Evolutionary conservation across 35 echinoderm and acorn worm species (phyloP).

Genomic region (Heliocidaris erythrogramma): DNA sequence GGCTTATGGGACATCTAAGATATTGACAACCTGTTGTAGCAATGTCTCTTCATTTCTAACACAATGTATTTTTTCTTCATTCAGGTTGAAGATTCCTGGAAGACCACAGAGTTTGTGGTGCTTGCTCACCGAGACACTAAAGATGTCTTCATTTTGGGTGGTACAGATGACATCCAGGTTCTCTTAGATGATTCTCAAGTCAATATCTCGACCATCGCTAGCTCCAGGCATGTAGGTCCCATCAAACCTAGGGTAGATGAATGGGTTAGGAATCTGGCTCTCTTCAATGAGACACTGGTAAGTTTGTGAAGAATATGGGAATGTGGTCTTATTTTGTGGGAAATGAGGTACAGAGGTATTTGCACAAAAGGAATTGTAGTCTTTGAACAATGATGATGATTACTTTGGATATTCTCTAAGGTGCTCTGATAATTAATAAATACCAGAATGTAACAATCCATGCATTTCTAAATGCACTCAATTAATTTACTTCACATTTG

Average conservation of each 20-base stretch:
- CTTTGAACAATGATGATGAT: not conserved
- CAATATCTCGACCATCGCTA: constrained; percentile 89
- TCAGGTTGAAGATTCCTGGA: constrained; percentile 99
- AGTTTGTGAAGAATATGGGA: not conserved
- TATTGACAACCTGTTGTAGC: not conserved
- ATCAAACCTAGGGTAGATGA: constrained; percentile 96
- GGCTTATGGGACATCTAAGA: not conserved
- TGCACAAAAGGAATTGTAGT: not conserved
- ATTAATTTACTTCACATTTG: too few species aligned
- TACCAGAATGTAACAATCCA: too few species aligned
- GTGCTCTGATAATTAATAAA: too few species aligned
- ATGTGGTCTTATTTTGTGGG: not conserved
- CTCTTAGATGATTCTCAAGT: constrained; percentile 93
- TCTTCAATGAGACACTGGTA: constrained; percentile 90
- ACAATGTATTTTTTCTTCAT: not conserved
- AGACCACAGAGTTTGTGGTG: constrained; percentile 96
- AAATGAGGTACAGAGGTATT: too few species aligned
- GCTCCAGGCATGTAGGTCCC: constrained; percentile 94
- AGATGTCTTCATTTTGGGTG: constrained; percentile 96
- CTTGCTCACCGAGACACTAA: constrained; percentile 95
- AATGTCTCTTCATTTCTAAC: not conserved
- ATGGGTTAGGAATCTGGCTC: constrained; percentile 88
- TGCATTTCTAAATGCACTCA: too few species aligned
- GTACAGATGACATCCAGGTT: constrained; percentile 99
- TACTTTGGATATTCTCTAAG: not conserved